Base-by-base conservation (phyloP, 2,888 invertebrate genomes). In the Agriotes lineatus region DNA sequence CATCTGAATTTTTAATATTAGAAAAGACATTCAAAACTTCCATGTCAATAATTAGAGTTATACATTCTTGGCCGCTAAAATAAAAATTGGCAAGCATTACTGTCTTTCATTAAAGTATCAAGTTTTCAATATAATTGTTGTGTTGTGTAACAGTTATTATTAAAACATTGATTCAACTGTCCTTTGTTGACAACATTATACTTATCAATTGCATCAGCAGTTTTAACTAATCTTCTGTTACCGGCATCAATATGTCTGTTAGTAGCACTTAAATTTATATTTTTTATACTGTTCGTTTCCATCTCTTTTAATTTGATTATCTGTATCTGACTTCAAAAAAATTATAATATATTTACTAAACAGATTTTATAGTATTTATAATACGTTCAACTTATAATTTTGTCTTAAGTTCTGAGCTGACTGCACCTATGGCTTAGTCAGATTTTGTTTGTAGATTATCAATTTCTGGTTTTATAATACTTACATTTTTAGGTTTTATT, bases 191-290 rank as follows among this genome's bases (percentile, higher is more conserved):
- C 25, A 50, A 25, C 25, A 50, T 30, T 12, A 50, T 50, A 50
- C 48, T 50, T 50, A 50, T 50, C 48, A 50, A 50, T 25, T 50
- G 48, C 30, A 50, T 50, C 25, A 25, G 48, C 2, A 50, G 6
- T 10, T 50, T 50, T 25, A 50, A 25, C 48, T 50, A 22, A 50
- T 22, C 48, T 50, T 50, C 48, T 50, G 9, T 50, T 50, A 22
- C 5, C 25, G 14, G 25, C 25, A 14, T 50, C 48, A 14, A 50
- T 50, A 50, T 25, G 25, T 50, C 14, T 25, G n/a, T 50, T 50
- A 25, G 48, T 50, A 25, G 30, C 48, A 25, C 22, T 50, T 50
- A 50, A 25, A 50, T 50, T 22, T 25, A 14, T 44, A 18, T 44
- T 44, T 44, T 16, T 44, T 14, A 10, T 44, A 10, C 45, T 45